Base-by-base conservation (phyloP, 2,113 vertebrate species). In the Tragelaphus scriptus region DNA sequence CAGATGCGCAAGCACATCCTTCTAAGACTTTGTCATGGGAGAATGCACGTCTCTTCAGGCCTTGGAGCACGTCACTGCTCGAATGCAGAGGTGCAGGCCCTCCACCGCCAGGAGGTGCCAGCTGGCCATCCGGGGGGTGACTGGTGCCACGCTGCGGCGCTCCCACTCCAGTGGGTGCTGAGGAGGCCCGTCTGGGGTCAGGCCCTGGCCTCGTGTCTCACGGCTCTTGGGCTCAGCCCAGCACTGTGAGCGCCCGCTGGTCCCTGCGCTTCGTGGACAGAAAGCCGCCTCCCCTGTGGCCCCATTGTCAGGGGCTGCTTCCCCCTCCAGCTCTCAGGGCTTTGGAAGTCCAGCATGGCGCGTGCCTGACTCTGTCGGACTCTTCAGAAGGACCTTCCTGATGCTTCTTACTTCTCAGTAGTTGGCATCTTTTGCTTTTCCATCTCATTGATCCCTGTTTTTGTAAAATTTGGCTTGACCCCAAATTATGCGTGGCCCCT, bases 61-160 rank as follows among this genome's bases (percentile, higher is more conserved):
- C 49, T 28, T 75, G 68, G 56, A 44, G 44, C 19, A 1, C 25
- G 6, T 14, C 17, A 13, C 68, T 82, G 75, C 19, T 32, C 49
- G 26, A n/a, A 56, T 12, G 5, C 53, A 75, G 51, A 51, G n/a
- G 5, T 2, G 12, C 36, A 26, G 36, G 23, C 71, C 23, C 40
- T 25, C 36, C 36, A 12, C 68, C 1, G 6, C 40, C 40, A 26
- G 71, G 21, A 44, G 71, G 23, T 4, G 40, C 40, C 1, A 7
- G 36, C 12, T 0, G n/a, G 17, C 61, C 2, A 11, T 40, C 5
- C 0, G 26, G 63, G 32, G 2, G 7, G 23, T 53, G 16, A n/a
- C 12, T 65, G 65, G 11, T 55, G 1, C 10, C 21, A 40, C 4
- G 0, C 9, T 17, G 2, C 53, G 15, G 19, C 28, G 23, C 2